Percentiles rank a stretch among this genome's conserved stretches.
Evolutionary conservation across 2,888 invertebrate genomes (phyloP).

Genomic region (Cyclophora punctaria): DNA sequence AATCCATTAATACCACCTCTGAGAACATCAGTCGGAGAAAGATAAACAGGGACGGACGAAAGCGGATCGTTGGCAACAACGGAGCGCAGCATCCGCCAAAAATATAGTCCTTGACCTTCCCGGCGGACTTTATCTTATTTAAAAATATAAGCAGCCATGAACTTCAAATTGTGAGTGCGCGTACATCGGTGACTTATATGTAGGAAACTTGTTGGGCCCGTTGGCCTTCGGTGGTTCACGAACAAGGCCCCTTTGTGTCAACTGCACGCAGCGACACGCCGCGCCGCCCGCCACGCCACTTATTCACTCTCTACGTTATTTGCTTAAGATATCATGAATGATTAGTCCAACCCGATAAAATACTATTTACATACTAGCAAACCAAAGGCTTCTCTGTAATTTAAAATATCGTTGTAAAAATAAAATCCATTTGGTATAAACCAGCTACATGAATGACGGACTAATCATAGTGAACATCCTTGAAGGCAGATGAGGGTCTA

Average conservation of each 20-base stretch:
- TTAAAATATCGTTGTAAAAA: too few species aligned
- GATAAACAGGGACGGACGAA: slow-evolving; percentile 38
- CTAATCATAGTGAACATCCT: too few species aligned
- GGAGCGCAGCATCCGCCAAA: slow-evolving; percentile 55
- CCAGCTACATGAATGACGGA: too few species aligned
- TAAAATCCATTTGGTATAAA: too few species aligned
- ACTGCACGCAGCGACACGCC: slow-evolving; percentile 24
- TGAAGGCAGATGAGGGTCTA: too few species aligned
- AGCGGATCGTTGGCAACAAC: slow-evolving; percentile 53
- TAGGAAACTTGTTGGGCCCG: slow-evolving; percentile 53
- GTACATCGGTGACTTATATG: slow-evolving; percentile 47
- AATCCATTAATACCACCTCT: slow-evolving; percentile 32
- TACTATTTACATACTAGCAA: too few species aligned
- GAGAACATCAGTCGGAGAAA: slow-evolving; percentile 27
- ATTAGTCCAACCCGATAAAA: too few species aligned
- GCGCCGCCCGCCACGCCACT: slow-evolving; percentile 13
- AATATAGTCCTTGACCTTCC: slow-evolving; percentile 69
- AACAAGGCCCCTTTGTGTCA: slow-evolving; percentile 65
- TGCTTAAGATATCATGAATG: too few species aligned
- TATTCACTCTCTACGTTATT: slow-evolving; percentile 3
- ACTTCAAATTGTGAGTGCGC: slow-evolving; percentile 52
- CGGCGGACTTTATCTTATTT: slow-evolving; percentile 52
- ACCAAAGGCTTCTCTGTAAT: too few species aligned
- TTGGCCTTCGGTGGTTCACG: slow-evolving; percentile 68
- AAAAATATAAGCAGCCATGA: slow-evolving; percentile 70